Percentiles rank a stretch among this genome's conserved stretches.
Evolutionary conservation across 2,888 invertebrate genomes (phyloP).

Genomic region (Phaonia tiefii): DNA sequence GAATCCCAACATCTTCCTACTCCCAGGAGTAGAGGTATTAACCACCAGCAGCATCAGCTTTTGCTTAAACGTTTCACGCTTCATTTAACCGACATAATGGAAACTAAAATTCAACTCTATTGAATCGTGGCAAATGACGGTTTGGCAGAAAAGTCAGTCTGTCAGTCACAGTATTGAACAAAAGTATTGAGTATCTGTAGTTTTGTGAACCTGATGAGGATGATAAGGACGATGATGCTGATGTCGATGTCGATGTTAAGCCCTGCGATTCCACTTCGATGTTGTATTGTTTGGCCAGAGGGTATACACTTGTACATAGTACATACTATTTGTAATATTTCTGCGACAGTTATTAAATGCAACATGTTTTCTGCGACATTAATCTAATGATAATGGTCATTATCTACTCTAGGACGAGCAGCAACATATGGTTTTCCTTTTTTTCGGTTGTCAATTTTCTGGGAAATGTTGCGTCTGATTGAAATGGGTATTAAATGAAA

Average conservation of each 20-base stretch:
- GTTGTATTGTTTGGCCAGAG: slow-evolving; percentile 18
- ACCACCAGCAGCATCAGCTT: slow-evolving; percentile 32
- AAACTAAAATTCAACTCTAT: slow-evolving; percentile 43
- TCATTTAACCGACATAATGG: slow-evolving; percentile 62
- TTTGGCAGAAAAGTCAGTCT: too few relatives aligned
- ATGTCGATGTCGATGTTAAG: too few relatives aligned
- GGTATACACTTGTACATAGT: too few relatives aligned
- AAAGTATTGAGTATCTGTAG: not conserved
- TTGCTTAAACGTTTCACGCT: slow-evolving; percentile 52
- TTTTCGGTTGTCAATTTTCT: slow-evolving; percentile 5
- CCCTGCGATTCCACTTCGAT: too few relatives aligned
- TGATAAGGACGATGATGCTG: too few relatives aligned
- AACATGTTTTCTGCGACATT: slow-evolving; percentile 53
- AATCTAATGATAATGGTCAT: slow-evolving; percentile 7
- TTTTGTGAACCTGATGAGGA: too few relatives aligned
- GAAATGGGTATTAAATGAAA: slow-evolving; percentile 7
- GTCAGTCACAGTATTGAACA: not conserved
- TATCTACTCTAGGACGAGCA: not conserved
- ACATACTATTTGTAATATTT: not conserved
- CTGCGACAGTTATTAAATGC: slow-evolving; percentile 53
- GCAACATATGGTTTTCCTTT: slow-evolving; percentile 16
- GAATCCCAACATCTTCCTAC: not conserved
- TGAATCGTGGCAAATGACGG: slow-evolving; percentile 23
- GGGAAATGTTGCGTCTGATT: slow-evolving; percentile 17
- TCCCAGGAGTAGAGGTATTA: not conserved